Evolutionary conservation across 2,797 vertebrate species (phyloP).

Genomic region (Poecilia velifera): DNA sequence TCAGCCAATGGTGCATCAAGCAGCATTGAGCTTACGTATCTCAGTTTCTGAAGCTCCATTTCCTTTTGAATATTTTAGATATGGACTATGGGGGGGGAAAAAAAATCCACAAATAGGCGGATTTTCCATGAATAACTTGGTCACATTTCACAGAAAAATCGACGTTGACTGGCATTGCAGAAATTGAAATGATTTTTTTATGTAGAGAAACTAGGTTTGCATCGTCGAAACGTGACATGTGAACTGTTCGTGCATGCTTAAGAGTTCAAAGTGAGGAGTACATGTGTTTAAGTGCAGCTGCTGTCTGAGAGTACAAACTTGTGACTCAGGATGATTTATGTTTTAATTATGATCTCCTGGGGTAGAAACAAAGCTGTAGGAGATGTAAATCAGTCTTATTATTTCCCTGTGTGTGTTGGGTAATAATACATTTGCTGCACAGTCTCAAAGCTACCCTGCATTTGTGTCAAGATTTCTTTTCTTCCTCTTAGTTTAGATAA

Average conservation of each 20-base stretch:
- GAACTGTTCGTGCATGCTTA: not conserved
- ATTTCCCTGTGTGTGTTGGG: slow-evolving; percentile 22
- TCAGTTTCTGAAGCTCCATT: not conserved
- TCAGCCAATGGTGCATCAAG: not conserved
- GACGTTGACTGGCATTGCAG: not conserved
- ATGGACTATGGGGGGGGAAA: not conserved
- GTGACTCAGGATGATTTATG: slow-evolving; percentile 24
- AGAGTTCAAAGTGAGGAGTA: not conserved
- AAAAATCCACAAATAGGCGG: not conserved
- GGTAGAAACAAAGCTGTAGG: slow-evolving; percentile 13
- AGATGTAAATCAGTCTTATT: slow-evolving; percentile 1
- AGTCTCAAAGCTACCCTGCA: slow-evolving; percentile 6
- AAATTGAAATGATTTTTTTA: not conserved
- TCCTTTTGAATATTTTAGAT: not conserved
- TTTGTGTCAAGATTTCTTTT: slow-evolving; percentile 25
- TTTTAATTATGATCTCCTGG: slow-evolving; percentile 27
- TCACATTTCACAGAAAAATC: not conserved
- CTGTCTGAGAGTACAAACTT: slow-evolving; percentile 17
- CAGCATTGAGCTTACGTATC: not conserved
- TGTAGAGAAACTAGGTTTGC: not conserved
- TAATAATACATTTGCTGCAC: slow-evolving; percentile 19
- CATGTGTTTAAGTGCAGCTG: not conserved
- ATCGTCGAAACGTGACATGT: not conserved
- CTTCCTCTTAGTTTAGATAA: slow-evolving; percentile 15
- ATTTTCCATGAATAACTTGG: not conserved